Evolutionary conservation across 2,797 vertebrate species (phyloP).

Genomic region (Acestrorhynchus altus): DNA sequence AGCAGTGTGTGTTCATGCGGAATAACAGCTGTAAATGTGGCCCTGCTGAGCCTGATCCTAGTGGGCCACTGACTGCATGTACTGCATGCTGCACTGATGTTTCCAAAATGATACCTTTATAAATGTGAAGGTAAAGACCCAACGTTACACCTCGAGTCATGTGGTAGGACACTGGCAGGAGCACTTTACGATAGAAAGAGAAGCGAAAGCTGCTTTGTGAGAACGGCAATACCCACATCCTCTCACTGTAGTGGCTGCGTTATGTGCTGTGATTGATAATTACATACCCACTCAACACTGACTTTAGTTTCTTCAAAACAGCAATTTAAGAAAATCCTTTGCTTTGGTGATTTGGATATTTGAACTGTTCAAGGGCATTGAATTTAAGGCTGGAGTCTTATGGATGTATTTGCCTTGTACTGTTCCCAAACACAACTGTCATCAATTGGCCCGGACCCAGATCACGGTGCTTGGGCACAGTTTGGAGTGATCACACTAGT

Average conservation of each 20-base stretch:
- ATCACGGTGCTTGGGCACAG: too few species aligned
- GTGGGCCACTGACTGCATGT: background rate
- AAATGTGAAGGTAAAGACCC: too few species aligned
- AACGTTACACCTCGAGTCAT: too few species aligned
- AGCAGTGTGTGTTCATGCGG: conserved; percentile 60
- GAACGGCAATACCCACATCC: background rate
- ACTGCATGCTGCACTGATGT: background rate
- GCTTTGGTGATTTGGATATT: background rate
- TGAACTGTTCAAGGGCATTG: too few species aligned
- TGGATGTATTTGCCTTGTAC: too few species aligned
- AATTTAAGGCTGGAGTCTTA: too few species aligned
- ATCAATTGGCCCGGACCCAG: too few species aligned
- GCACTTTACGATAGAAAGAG: background rate
- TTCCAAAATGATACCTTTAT: too few species aligned
- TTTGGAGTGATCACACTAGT: too few species aligned
- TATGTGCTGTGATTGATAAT: background rate
- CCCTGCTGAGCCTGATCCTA: conserved; percentile 64
- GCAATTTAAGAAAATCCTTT: background rate
- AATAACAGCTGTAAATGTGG: conserved; percentile 62
- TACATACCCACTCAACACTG: background rate
- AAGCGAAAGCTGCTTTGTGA: background rate
- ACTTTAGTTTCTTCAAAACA: background rate
- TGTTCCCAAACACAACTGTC: too few species aligned
- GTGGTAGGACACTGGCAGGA: background rate
- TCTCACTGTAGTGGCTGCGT: background rate